Evolutionary conservation across 1,140 invertebrate genomes (phyloP), one percentile per base, ranked within the genome.

Genomic region (Diabrotica undecimpunctata): DNA sequence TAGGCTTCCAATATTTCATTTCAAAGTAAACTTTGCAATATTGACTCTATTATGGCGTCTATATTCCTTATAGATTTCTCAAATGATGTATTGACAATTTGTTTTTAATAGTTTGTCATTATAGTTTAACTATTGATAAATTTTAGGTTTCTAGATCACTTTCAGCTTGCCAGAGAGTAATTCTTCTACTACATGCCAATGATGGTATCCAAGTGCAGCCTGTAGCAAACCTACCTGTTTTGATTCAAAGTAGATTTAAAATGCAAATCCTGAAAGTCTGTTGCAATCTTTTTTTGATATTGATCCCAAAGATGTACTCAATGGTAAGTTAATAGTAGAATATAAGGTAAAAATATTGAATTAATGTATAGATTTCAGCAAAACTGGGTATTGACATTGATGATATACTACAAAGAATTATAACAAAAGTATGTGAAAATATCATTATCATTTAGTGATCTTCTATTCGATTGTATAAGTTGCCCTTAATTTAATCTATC

Each of bases 21-120:
- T 8, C 7, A 46, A 65, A 8, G 25, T 70, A 14, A 68, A 77
- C 69, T 73, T 76, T 46, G 55, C 70, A 7, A 52, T 72, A 66
- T 75, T 79, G 57, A 86, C 89, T 5, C 75, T 86, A 54, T 99
- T 5, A 98, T 99, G 68, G 97, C 99, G 79, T 99, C 97, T 13
- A 97, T 97, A 39, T 97, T 97, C 25, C 97, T 99, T 85, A 96
- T 98, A 9, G 97, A 99, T 80, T 99, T 99, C 81, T 89, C 92
- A 5, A 97, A 94, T 82, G 97, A 99, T 86, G 97, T 98, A 72
- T n/a, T n/a, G n/a, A n/a, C n/a, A n/a, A n/a, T n/a, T n/a, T n/a
- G n/a, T n/a, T n/a, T n/a, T 25, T 25, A 25, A 4, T 25, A 1
- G n/a, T 52, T 14, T 10, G 36, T 35, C 0, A 25, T 64, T 13